Evolutionary conservation across 2,797 vertebrate species (phyloP).

Genomic region (Chloroceryle amazona): DNA sequence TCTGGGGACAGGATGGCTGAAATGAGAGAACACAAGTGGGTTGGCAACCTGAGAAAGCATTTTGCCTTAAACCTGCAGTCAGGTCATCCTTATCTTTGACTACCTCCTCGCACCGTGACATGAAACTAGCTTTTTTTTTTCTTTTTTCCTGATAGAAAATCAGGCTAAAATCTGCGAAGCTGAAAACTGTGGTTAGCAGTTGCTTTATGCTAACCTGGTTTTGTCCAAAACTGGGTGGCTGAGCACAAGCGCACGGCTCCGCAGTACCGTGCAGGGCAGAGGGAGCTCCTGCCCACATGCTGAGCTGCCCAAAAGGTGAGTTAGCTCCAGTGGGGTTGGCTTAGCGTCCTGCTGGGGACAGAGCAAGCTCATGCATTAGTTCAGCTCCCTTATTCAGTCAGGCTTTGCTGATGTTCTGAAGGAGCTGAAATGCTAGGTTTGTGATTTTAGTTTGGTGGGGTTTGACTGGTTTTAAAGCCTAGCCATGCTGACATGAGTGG

Average conservation of each 20-base stretch:
- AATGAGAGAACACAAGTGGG: background rate
- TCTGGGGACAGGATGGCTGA: background rate
- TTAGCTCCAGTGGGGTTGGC: background rate
- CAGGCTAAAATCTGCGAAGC: background rate
- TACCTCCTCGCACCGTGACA: background rate
- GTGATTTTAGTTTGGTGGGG: background rate
- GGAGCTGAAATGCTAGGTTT: background rate
- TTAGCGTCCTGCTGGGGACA: background rate
- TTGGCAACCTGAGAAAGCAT: background rate
- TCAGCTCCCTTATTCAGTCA: background rate
- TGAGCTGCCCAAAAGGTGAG: background rate
- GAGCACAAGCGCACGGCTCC: background rate
- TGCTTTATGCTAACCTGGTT: background rate
- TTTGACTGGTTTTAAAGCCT: background rate
- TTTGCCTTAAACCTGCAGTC: background rate
- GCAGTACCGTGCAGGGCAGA: fast-evolving
- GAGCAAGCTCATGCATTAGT: background rate
- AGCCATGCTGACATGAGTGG: background rate
- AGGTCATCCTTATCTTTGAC: background rate
- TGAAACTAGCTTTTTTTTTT: fast-evolving
- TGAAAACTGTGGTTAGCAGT: background rate
- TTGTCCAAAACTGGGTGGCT: background rate
- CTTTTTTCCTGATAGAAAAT: background rate
- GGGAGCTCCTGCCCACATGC: background rate
- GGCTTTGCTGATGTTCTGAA: background rate